Base-by-base conservation (phyloP, 2,888 invertebrate species). In the Deilephila elpenor region DNA sequence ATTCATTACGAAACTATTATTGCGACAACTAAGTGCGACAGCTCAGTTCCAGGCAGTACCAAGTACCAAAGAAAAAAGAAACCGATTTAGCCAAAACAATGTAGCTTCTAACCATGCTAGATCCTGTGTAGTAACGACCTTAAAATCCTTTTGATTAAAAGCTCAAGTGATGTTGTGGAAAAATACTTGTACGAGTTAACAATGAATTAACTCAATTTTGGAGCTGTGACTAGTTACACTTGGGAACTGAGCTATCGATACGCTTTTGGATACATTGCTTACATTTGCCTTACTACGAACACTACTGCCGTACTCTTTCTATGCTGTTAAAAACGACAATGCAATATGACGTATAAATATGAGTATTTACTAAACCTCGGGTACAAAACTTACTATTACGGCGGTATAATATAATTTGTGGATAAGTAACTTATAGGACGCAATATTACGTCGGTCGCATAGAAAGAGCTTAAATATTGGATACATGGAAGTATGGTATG, bases 401-500 rank as follows among this genome's bases (percentile, higher is more conserved):
- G 17, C 60, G 11, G 60, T 29, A 60, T 60, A 29, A 29, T 17
- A 32, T 14, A 29, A 60, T 14, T 60, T 60, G 17, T 60, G 29
- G n/a, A n/a, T 60, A 60, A 29, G 20, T 37, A 37, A 34, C 32
- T 29, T 32, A 62, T 1, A 37, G 19, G 14, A 64, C 44, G 64
- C 37, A 37, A 44, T 64, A 20, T 20, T n/a, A 64, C 32, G 32
- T 32, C 25, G 4, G 17, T 20, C 8, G 20, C 44, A 44, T 20
- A 20, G 20, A 64, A 20, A 64, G 11, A 60, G 60, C 14, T 25
- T 5, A 3, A 64, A 20, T 20, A 20, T 20, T n/a, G 37, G 14
- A 7, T 64, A 64, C 7, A 64, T 64, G 64, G 64, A 37, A 64
- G 64, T 29, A 61, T 32, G 20, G 60, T 60, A 60, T 59, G 25